Percentiles rank a stretch among this genome's conserved stretches.
These are phyloP conservation scores for Manis pentadactyla DNA, from an alignment of 2,797 vertebrate genomes.

Conservation along the genomic window DNA sequence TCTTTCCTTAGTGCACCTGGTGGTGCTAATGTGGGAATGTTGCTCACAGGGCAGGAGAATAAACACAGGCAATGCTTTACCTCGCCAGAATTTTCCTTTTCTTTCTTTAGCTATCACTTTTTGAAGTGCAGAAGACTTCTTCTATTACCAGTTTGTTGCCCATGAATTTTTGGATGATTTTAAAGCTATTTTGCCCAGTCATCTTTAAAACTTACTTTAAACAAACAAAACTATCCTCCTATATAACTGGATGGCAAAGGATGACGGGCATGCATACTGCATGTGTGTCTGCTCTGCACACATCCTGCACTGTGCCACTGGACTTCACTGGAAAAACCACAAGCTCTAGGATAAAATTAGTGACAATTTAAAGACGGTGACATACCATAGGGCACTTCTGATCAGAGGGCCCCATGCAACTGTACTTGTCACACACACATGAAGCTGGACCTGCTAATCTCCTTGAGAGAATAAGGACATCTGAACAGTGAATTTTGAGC, in stretches of 20 bases:
- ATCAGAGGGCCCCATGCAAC: neutral
- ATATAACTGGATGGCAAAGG: neutral
- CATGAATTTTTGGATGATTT: neutral
- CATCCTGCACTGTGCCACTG: neutral
- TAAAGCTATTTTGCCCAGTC: neutral
- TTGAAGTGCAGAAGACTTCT: neutral
- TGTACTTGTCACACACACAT: neutral
- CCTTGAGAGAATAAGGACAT: neutral
- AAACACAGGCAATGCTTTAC: neutral
- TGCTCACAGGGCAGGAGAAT: neutral
- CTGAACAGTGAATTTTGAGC: neutral
- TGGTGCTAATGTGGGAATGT: neutral
- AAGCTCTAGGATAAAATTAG: neutral
- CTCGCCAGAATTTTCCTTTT: neutral
- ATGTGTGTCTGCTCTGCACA: neutral
- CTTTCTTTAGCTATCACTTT: neutral
- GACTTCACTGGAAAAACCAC: neutral
- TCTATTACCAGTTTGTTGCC: neutral
- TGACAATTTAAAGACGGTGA: neutral
- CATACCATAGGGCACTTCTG: neutral
- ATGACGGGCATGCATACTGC: neutral
- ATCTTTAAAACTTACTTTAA: neutral
- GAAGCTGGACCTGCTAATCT: neutral
- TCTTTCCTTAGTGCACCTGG: neutral
- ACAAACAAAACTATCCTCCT: neutral